Percentiles rank a stretch among this genome's conserved stretches.
Conservation (phyloP, 2,797 vertebrate species). For the Lagorchestes hirsutus region DNA sequence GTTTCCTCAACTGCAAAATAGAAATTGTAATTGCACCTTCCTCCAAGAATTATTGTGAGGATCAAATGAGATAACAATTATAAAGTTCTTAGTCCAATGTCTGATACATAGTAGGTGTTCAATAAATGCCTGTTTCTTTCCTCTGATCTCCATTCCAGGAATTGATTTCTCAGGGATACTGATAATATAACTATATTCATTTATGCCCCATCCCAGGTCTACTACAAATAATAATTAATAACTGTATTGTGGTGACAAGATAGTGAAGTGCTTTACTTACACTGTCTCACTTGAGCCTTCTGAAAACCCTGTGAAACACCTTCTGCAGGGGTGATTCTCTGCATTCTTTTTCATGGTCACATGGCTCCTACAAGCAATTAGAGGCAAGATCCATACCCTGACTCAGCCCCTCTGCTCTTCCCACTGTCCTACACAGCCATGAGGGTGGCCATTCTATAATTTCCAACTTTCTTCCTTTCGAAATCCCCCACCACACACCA, state of each 20-base stretch:
- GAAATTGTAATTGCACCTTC: background rate
- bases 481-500: background rate
- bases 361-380: background rate
- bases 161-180: background rate
- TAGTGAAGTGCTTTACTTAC: background rate
- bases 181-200: background rate
- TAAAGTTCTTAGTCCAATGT: background rate
- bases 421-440: background rate
- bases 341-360: background rate
- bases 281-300: background rate
- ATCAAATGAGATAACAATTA: background rate
- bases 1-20: background rate
- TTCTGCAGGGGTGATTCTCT: background rate
- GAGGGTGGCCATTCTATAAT: background rate
- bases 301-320: background rate
- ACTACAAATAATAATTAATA: background rate
- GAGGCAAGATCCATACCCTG: background rate
- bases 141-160: background rate
- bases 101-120: background rate
- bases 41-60: background rate
- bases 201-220: background rate
- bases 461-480: background rate
- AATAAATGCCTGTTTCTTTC: background rate
- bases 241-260: background rate
- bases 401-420: background rate